phyloP scores from a whole-genome alignment of 2,797 vertebrate species.

The Periophthalmus magnuspinnatus region DNA sequence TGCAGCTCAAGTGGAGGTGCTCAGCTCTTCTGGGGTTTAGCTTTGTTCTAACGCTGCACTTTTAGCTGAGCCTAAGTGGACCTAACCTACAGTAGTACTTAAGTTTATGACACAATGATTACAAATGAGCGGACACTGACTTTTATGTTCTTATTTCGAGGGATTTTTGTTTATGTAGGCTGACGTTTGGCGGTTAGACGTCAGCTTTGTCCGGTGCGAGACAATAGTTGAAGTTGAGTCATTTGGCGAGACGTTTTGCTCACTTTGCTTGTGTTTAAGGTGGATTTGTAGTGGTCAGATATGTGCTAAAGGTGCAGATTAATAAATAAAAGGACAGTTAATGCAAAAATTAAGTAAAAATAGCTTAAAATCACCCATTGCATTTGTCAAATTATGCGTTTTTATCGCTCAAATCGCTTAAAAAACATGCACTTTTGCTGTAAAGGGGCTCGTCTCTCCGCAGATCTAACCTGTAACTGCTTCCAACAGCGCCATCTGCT shows the following conservation, averaged over 20 bases:
- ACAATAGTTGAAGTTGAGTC: not conserved
- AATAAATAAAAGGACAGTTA: no score
- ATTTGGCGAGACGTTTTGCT: not conserved
- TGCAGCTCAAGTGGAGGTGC: conserved; percentile 2
- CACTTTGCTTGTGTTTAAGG: not conserved
- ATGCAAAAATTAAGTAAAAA: no score
- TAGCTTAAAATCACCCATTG: no score
- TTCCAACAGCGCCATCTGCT: no score
- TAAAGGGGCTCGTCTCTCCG: no score
- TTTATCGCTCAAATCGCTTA: no score
- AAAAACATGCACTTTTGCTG: no score
- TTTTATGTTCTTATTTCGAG: not conserved
- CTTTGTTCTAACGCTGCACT: conserved; percentile 10
- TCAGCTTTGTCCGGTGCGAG: no score
- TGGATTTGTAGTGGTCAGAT: not conserved
- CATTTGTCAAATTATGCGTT: no score
- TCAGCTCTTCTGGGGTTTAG: not conserved
- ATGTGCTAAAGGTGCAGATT: not conserved
- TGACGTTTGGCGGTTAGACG: no score
- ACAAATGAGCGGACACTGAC: not conserved
- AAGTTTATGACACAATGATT: not conserved
- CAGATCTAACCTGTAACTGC: no score
- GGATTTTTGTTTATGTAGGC: no score
- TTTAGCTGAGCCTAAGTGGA: conserved; percentile 1
- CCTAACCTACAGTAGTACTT: not conserved